Percentiles rank a stretch among this genome's conserved stretches.
phyloP scores from a whole-genome alignment of 2,113 vertebrate genomes.

The Coracopsis vasa region DNA sequence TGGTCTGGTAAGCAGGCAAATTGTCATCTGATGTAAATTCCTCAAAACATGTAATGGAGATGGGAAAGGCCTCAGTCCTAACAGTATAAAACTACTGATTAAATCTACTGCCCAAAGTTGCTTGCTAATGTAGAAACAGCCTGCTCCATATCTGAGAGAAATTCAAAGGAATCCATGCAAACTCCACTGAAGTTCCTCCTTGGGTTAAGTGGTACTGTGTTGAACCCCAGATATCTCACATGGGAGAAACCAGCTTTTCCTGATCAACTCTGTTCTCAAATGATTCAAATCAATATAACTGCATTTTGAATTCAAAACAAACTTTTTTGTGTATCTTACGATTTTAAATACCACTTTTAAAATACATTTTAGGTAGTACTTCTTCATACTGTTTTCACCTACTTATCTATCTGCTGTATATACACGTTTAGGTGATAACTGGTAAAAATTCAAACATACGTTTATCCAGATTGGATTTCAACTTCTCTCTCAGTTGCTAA shows the following conservation, averaged over 20 bases:
- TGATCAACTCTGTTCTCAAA: background rate
- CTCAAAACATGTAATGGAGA: background rate
- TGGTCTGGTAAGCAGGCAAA: background rate
- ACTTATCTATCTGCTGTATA: constrained; percentile 29
- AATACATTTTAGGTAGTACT: background rate
- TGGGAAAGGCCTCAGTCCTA: background rate
- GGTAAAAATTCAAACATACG: constrained; percentile 59
- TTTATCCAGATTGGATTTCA: constrained; percentile 70
- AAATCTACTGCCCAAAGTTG: background rate
- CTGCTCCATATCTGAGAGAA: background rate
- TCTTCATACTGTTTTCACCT: constrained; percentile 40
- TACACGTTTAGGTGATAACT: constrained; percentile 47
- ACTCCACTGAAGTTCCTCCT: background rate
- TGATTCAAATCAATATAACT: background rate
- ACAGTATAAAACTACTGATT: background rate
- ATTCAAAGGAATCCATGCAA: background rate
- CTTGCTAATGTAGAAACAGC: background rate
- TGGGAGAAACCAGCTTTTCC: background rate
- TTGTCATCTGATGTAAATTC: background rate
- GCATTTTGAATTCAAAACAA: background rate
- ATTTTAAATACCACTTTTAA: background rate
- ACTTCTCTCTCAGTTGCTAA: constrained; percentile 69
- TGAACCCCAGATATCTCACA: background rate
- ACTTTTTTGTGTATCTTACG: background rate
- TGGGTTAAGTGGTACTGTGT: background rate